phyloP scores from a whole-genome alignment of 2,888 invertebrate species.

The Reticulitermes lucifugus region DNA sequence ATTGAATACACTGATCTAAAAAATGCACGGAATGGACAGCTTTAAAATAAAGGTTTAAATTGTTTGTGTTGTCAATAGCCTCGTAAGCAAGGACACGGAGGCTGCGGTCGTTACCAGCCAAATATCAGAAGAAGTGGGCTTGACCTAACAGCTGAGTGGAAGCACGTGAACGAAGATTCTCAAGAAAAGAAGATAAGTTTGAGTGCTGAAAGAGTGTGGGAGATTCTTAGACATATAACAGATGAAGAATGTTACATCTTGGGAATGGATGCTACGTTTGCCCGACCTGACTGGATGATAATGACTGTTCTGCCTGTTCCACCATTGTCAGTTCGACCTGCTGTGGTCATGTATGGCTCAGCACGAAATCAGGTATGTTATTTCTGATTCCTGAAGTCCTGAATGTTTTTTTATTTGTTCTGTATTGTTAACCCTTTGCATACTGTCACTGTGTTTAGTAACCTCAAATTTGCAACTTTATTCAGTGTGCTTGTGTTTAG shows the following conservation, averaged over 20 bases:
- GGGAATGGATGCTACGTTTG: slow-evolving; percentile 97
- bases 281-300: slow-evolving; percentile 99
- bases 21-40: no score
- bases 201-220: slow-evolving; percentile 96
- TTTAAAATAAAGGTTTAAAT: no score
- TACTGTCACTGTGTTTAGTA: no score
- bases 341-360: slow-evolving; percentile 99
- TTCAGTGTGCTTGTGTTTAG: no score
- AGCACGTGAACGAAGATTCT: slow-evolving; percentile 97
- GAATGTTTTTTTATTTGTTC: no score
- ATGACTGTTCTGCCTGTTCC: slow-evolving; percentile 97
- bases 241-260: slow-evolving; percentile 97
- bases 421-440: no score
- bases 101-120: slow-evolving; percentile 98
- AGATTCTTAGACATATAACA: slow-evolving; percentile 72
- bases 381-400: no score
- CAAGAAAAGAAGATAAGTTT: slow-evolving; percentile 95
- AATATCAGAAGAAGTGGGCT: slow-evolving; percentile 89
- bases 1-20: no score
- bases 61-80: slow-evolving; percentile 55
- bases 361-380: slow-evolving; percentile 83
- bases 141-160: slow-evolving; percentile 98
- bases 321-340: slow-evolving; percentile 94
- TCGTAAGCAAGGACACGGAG: slow-evolving; percentile 85
- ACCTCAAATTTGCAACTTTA: no score